Base-by-base conservation (phyloP, 1,140 invertebrate genomes). In the Bactericera cockerelli region DNA sequence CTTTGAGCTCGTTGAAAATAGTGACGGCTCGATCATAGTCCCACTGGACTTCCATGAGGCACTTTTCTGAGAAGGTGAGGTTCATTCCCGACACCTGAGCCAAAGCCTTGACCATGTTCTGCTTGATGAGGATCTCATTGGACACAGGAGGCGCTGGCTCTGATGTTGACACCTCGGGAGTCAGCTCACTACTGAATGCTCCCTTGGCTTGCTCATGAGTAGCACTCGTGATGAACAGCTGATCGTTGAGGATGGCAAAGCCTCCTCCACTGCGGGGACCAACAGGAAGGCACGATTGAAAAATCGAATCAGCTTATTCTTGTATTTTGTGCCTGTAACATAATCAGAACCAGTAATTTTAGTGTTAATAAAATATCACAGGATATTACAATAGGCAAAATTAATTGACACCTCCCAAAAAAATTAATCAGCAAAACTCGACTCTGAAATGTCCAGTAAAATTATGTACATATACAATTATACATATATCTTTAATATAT, bases 151-250 rank as follows among this genome's bases (percentile, higher is more conserved):
- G 4, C 4, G n/a, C 3, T 6, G 4, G 8, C 10, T 16, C 16
- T 11, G 33, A 36, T 8, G 42, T 49, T 16, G 42, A 49, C n/a
- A 4, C 42, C 19, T 6, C 4, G 3, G 22, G 3, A 10, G 22
- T 19, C n/a, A 31, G 4, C 13, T 31, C 4, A 31, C 22, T 49
- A 19, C 22, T 49, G n/a, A 49, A 19, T n/a, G 42, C 42, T 49
- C 19, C 8, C n/a, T 19, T 16, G 19, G n/a, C n/a, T 22, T 49
- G 42, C 42, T 49, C 42, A 6, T 6, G n/a, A 4, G 42, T 49
- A n/a, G 42, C 42, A 49, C 42, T 49, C n/a, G 42, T 49, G 3
- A 49, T 49, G 19, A 19, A 49, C 42, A 49, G 42, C 22, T 49
- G 42, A n/a, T 49, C 42, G 22, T 49, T 49, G n/a, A n/a, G 4